A percentile compares a stretch with the other conserved stretches of the same genome.
Evolutionary conservation across 2,888 invertebrate genomes (phyloP).

Genomic region (Boloria selene): DNA sequence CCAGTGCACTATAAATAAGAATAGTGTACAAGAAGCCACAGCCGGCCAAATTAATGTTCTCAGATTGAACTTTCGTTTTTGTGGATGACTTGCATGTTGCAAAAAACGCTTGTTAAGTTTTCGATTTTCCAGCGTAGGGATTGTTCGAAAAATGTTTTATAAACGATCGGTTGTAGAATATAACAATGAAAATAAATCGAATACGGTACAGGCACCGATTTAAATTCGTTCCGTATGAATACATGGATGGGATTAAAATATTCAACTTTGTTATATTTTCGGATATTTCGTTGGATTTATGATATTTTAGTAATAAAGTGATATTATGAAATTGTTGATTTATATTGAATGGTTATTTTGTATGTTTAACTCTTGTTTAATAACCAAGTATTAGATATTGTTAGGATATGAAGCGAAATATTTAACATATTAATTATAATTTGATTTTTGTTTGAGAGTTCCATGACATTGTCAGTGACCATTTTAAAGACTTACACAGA

Average conservation of each 20-base stretch:
- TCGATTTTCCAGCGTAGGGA: conserved; percentile 24
- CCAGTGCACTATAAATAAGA: too few relatives aligned
- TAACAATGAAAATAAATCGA: conserved; percentile 6
- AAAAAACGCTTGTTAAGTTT: conserved; percentile 33
- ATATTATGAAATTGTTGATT: too few relatives aligned
- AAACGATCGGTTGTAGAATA: conserved; percentile 10
- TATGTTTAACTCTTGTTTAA: too few relatives aligned
- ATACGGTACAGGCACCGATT: background rate
- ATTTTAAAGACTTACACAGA: too few relatives aligned
- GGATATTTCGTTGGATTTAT: background rate
- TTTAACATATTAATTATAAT: too few relatives aligned
- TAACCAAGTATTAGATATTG: too few relatives aligned
- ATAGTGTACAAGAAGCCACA: conserved; percentile 29
- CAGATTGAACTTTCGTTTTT: conserved; percentile 40
- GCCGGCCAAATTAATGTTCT: conserved; percentile 36
- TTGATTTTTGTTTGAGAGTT: too few relatives aligned
- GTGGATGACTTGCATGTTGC: conserved; percentile 38
- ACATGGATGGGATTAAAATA: background rate
- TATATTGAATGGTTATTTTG: too few relatives aligned
- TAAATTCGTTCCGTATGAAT: background rate
- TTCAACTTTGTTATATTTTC: background rate
- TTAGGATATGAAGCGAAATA: too few relatives aligned
- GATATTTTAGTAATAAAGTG: background rate
- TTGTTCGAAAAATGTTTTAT: conserved; percentile 12
- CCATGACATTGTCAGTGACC: too few relatives aligned